Percentiles rank a stretch among this genome's conserved stretches.
These are phyloP conservation scores for Nothobranchius kuhntae DNA, from an alignment of 2,113 vertebrate species.

Conservation along the genomic window DNA sequence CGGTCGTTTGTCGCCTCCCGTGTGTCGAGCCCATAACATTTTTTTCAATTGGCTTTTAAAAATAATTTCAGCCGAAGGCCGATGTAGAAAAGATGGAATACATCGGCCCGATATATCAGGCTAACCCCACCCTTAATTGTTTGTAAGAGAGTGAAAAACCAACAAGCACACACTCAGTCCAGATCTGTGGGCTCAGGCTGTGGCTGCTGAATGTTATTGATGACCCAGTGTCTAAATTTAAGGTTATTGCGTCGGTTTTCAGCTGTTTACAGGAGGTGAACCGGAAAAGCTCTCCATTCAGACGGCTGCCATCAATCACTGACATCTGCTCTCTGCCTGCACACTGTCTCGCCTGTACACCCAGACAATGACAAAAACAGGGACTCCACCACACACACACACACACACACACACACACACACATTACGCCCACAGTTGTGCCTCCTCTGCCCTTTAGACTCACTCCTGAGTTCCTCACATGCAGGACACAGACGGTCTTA, in stretches of 20 bases:
- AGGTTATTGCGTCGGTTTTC: constrained; percentile 76
- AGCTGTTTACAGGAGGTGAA: constrained; percentile 65
- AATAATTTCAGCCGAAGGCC: no score
- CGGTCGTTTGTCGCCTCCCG: no score
- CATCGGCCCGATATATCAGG: no score
- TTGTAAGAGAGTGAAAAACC: no score
- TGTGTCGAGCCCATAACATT: no score
- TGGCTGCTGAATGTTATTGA: constrained; percentile 68
- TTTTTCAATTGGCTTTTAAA: no score
- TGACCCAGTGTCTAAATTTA: constrained; percentile 65
- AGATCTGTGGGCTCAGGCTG: constrained; percentile 25
- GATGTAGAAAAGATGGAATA: no score
- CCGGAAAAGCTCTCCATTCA: constrained; percentile 58
- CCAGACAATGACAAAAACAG: background rate
- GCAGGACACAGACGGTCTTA: constrained; percentile 44
- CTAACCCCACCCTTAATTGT: no score
- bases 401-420: constrained; percentile 13
- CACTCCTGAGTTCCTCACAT: constrained; percentile 35
- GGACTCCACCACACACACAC: constrained; percentile 15
- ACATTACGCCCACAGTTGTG: constrained; percentile 10
- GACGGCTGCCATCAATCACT: constrained; percentile 73
- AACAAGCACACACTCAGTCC: constrained; percentile 5
- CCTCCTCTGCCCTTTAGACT: constrained; percentile 56
- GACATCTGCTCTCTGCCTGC: constrained; percentile 45
- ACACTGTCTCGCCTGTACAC: constrained; percentile 18